Evolutionary conservation across 2,113 vertebrate species (phyloP).

Genomic region (Tichodroma muraria): DNA sequence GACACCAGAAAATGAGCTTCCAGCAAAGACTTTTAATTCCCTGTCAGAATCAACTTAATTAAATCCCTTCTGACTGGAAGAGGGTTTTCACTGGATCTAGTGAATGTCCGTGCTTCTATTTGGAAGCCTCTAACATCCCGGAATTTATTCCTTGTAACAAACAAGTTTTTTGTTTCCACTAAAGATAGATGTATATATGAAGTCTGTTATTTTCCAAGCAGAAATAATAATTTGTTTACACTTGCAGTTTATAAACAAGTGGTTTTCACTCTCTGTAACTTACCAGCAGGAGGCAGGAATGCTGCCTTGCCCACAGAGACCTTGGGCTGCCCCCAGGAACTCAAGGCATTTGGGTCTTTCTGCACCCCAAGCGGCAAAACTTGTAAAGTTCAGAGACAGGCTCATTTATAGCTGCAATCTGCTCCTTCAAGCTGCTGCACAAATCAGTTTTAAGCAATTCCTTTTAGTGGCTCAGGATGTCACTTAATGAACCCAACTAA

Average conservation of each 20-base stretch:
- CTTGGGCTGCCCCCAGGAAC: not conserved
- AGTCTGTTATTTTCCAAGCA: not conserved
- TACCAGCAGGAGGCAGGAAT: not conserved
- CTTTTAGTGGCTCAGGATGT: not conserved
- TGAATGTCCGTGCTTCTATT: not conserved
- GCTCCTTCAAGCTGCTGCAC: not conserved
- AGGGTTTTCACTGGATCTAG: not conserved
- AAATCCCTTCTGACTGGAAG: constrained; percentile 39
- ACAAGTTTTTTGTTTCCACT: not conserved
- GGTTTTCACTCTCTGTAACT: not conserved
- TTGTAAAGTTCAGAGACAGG: not conserved
- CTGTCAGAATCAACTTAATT: constrained; percentile 44
- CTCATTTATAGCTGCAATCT: not conserved
- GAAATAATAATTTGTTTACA: not conserved
- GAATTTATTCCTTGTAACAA: not conserved
- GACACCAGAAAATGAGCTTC: not conserved
- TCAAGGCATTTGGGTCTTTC: not conserved
- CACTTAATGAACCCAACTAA: not conserved
- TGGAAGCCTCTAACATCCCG: not conserved
- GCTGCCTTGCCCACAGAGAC: not conserved
- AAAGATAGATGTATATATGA: not conserved
- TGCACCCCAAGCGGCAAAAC: not conserved
- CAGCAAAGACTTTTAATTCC: constrained; percentile 33
- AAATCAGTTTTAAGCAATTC: constrained; percentile 10
- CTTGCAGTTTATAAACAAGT: not conserved